Conservation (phyloP, 2,113 vertebrate species). For the Phaethon lepturus region DNA sequence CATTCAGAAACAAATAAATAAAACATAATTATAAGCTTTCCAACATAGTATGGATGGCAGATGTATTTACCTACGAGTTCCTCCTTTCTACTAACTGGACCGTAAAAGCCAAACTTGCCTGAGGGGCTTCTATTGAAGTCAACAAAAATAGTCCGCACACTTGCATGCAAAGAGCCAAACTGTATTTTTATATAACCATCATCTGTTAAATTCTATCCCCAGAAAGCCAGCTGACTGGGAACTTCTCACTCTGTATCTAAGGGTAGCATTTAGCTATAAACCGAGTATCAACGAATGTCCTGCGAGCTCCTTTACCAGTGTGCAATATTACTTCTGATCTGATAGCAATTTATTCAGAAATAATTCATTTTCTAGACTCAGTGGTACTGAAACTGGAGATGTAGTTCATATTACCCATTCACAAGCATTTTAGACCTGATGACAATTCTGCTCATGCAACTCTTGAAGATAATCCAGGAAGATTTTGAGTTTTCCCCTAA, state of each 20-base stretch:
- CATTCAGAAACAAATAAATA: constrained; percentile 32
- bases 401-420: not conserved
- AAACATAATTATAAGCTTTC: constrained; percentile 1
- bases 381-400: not conserved
- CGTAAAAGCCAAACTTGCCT: constrained; percentile 1
- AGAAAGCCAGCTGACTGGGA: not conserved
- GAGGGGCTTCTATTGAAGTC: constrained; percentile 1
- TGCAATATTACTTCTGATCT: not conserved
- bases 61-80: constrained; percentile 58
- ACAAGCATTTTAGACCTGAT: not conserved
- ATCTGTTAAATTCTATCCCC: not conserved
- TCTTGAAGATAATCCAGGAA: not conserved
- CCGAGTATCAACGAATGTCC: rapidly evolving
- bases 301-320: not conserved
- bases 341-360: not conserved
- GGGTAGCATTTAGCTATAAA: not conserved
- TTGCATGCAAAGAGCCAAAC: constrained; percentile 32
- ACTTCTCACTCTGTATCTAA: not conserved
- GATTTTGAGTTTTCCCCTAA: not conserved
- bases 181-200: constrained; percentile 6
- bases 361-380: not conserved
- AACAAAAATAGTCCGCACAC: not conserved
- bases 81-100: not conserved
- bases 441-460: not conserved
- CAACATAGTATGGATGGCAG: not conserved